Evolutionary conservation across 2,888 invertebrate genomes (phyloP), one percentile per base, ranked within the genome.

Genomic region (Ophion obscuratus): DNA sequence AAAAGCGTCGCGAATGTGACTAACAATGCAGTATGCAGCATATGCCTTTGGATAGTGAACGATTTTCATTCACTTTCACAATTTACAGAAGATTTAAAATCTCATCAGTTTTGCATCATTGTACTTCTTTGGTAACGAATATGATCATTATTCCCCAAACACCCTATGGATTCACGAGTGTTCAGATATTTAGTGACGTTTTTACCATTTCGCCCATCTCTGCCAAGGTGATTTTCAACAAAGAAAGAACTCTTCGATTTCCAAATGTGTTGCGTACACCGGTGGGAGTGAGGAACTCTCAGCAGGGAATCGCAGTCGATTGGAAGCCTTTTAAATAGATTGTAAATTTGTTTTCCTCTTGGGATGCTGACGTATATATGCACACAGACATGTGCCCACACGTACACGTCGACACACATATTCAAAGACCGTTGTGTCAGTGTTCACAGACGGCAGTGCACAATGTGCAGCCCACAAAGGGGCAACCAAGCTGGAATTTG

Each of bases 301-400:
- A 71, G 74, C 75, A 78, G 61, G 70, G 78, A 91, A 84, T 89
- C 89, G 89, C 88, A 74, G 87, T 88, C 89, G 89, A 91, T 91
- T 91, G 91, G 88, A 90, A 89, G 90, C 89, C 90, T 89, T 90
- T 90, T 91, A 92, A 91, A 90, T 88, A 90, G 91, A 92, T 92
- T 91, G 91, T 91, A 91, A 91, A 91, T 90, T 92, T 90, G 89
- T 90, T 89, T 90, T 88, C 86, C 85, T 71, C 77, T 80, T 64
- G 83, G 76, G 84, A 86, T 59, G 66, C 61, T 59, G 59, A 47
- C 61, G 17, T 81, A 71, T 80, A 73, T 53, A 73, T 73, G 7
- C 17, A 44, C 20, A 61, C 31, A 61, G 1, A 40, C 7, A 40
- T 5, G 40, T 40, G 40, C 61, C 17, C 24, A 78, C 27, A 24